Evolutionary conservation across 2,113 vertebrate genomes (phyloP), one percentile per base, ranked within the genome.

Genomic region (Ovis aries): DNA sequence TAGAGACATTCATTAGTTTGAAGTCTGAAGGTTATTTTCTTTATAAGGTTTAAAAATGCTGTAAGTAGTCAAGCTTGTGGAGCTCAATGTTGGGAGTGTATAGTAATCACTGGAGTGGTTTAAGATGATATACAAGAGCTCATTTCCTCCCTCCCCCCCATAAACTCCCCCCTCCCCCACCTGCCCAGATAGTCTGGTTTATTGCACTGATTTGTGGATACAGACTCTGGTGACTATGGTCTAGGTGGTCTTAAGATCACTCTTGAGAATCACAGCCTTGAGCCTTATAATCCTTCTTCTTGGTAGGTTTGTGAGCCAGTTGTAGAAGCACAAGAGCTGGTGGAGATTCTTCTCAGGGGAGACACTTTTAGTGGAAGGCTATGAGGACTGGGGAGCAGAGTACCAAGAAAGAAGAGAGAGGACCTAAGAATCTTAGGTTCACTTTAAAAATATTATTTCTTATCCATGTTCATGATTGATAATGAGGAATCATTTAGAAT

Each of bases 31-130:
- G 7, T 77, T 88, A 52, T 92, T 78, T 27, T 90, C 13, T 90
- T 88, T 64, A 64, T 77, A 85, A 92, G 19, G 60, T 52, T 23
- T 94, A 45, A 50, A 89, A 78, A 88, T 90, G n/a, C 7, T 95
- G 50, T 27, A 64, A 97, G 6, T 50, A 40, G 52, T 87, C 50
- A 88, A 43, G 31, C 5, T 13, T 93, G 36, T 57, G 53, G 16
- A 82, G 43, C 3, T 93, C 21, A 91, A 6, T 82, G 90, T 19
- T 55, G 60, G 82, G 3, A 40, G 16, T 87, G 7, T 5, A 16
- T 27, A 7, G n/a, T 43, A 67, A 43, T 52, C 71, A 67, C 7
- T 1, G 11, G 19, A 10, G 6, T 14, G 1, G 3, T 31, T 71
- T 89, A 62, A 81, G 50, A 94, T 95, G 48, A 17, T 17, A 64